Base-by-base conservation (phyloP, 2,797 vertebrate genomes). In the Sparus aurata region DNA sequence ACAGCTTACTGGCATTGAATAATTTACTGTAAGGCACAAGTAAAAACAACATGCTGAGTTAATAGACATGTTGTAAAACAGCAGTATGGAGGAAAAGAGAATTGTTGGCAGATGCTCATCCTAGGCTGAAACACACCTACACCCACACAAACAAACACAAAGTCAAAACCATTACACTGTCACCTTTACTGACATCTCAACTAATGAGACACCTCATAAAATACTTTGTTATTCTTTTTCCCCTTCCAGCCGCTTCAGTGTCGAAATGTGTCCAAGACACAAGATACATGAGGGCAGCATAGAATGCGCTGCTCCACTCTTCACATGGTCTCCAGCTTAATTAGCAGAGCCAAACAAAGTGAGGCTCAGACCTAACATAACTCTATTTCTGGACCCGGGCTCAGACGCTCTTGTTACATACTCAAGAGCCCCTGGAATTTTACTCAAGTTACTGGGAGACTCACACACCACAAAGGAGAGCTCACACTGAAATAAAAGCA, bases 311-410 rank as follows among this genome's bases (percentile, higher is more conserved):
- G 58, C 60, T 85, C 49, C 58, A 61, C 78, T 90, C 77, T 73
- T 76, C 80, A 67, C 73, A 73, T 61, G 86, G 77, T 80, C 60
- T 11, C 65, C 65, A 71, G 82, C 69, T 89, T 92, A 94, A 94
- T 95, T 93, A 94, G 86, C 50, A 46, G 78, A 87, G 79, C 83
- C 86, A 87, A 94, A 93, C 91, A 91, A 88, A 86, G 81, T 66
- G 79, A 89, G 77, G 71, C 86, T 82, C 79, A 84, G 79, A 89
- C 90, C 85, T 85, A 91, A 92, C 93, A 91, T 82, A 90, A 90
- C 92, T 89, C 91, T 93, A 93, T 94, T 94, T 93, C 90, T 92
- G 92, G 89, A 91, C 75, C 73, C 3, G 25, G 69, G 76, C 88
- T 85, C 72, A 76, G 86, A 90, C 89, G 80, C 87, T 91, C 85